These are phyloP conservation scores for Potorous gilbertii DNA, from an alignment of 2,797 vertebrate genomes.

Conservation along the genomic window DNA sequence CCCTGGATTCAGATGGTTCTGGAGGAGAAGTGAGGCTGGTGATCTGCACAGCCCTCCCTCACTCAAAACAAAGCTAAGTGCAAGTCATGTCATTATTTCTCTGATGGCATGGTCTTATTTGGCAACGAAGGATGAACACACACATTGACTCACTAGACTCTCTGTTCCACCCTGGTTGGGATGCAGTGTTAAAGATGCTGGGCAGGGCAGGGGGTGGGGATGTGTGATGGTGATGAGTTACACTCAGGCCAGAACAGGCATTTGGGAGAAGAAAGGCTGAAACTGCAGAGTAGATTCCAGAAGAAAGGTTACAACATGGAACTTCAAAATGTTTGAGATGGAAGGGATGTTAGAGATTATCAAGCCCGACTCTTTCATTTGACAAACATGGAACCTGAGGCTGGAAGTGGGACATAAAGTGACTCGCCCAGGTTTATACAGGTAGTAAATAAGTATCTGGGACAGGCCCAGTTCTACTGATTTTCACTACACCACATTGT, in stretches of 20 bases:
- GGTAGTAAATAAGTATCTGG: neutral
- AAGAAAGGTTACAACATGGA: neutral
- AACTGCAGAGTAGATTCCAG: neutral
- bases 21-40: too few species aligned
- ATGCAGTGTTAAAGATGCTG: neutral
- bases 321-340: neutral
- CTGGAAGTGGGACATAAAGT: neutral
- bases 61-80: too few species aligned
- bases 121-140: too few species aligned
- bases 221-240: neutral
- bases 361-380: neutral
- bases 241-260: neutral
- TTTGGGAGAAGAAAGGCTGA: slow-evolving; percentile 8
- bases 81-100: too few species aligned
- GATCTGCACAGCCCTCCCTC: too few species aligned
- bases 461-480: neutral
- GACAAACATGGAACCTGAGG: neutral
- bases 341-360: neutral
- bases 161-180: neutral
- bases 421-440: neutral
- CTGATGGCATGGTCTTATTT: too few species aligned
- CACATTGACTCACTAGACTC: neutral
- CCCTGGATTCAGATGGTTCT: too few species aligned
- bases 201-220: neutral
- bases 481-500: neutral